These are phyloP conservation scores for Naja naja DNA, from an alignment of 2,113 vertebrate genomes.

Conservation along the genomic window DNA sequence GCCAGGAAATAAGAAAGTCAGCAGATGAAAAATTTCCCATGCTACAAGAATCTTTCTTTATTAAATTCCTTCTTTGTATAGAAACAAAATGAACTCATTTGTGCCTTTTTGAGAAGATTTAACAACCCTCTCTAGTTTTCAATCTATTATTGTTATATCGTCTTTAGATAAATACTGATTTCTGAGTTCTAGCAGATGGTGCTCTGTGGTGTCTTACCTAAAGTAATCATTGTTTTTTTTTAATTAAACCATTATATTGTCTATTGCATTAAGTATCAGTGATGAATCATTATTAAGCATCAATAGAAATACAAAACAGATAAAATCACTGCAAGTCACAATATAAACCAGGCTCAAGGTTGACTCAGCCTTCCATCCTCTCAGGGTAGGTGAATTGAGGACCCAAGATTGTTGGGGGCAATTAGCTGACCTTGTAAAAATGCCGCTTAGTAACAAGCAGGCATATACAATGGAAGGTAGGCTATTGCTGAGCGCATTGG, in stretches of 20 bases:
- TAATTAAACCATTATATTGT: not conserved
- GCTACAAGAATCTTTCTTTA: not conserved
- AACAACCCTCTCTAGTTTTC: not conserved
- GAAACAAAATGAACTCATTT: not conserved
- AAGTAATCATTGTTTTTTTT: not conserved
- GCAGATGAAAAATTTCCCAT: not conserved
- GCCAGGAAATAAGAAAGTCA: not conserved
- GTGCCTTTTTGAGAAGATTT: not conserved
- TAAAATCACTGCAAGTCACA: accelerated
- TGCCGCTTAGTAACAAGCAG: too few species aligned
- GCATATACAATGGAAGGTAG: too few species aligned
- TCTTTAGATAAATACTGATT: not conserved
- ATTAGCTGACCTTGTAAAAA: too few species aligned
- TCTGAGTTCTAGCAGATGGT: constrained; percentile 57
- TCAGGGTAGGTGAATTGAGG: too few species aligned
- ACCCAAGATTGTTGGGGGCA: too few species aligned
- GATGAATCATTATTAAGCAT: not conserved
- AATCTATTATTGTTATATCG: not conserved
- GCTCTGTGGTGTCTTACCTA: constrained; percentile 42
- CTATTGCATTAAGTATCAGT: not conserved
- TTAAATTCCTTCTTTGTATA: not conserved
- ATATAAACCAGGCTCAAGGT: too few species aligned
- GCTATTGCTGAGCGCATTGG: too few species aligned
- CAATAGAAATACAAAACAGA: not conserved
- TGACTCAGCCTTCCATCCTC: too few species aligned